A percentile compares a stretch with the other conserved stretches of the same genome.
These are phyloP conservation scores for Gephyroberyx darwinii DNA, from an alignment of 2,797 vertebrate species.

Conservation along the genomic window DNA sequence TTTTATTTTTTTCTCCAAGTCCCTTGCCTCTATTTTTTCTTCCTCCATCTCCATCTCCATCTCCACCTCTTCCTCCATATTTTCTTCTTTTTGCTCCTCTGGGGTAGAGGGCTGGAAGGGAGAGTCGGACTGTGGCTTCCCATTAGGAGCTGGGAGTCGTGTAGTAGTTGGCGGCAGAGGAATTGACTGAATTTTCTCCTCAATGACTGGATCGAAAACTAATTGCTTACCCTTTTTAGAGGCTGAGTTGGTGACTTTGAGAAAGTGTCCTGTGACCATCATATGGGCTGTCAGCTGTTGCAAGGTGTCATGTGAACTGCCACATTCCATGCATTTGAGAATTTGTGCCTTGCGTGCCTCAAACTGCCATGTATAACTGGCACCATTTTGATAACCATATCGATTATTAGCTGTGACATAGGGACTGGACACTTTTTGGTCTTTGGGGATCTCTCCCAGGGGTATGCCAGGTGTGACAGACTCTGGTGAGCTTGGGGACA, in stretches of 20 bases:
- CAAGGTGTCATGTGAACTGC: constrained; percentile 97
- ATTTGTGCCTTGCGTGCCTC: constrained; percentile 98
- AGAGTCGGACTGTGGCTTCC: constrained; percentile 89
- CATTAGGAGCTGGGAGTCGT: constrained; percentile 85
- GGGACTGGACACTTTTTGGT: constrained; percentile 93
- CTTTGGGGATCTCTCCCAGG: constrained; percentile 88
- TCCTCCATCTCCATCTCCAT: constrained; percentile 75
- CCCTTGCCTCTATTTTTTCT: constrained; percentile 74
- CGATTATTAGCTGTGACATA: constrained; percentile 98
- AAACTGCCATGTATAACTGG: constrained; percentile 99
- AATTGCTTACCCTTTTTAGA: constrained; percentile 98
- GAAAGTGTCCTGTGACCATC: constrained; percentile 99
- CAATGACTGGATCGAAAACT: constrained; percentile 91
- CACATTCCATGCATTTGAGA: constrained; percentile 99
- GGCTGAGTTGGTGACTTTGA: constrained; percentile 97
- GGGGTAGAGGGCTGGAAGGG: constrained; percentile 77
- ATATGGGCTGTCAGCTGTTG: constrained; percentile 99
- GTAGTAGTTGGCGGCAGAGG: constrained; percentile 94
- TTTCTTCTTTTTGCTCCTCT: constrained; percentile 85
- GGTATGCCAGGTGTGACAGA: constrained; percentile 82
- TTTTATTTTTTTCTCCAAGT: constrained; percentile 90
- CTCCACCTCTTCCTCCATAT: constrained; percentile 45
- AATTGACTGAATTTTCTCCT: constrained; percentile 98
- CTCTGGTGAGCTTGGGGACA: constrained; percentile 93
- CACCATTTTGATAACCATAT: constrained; percentile 98